A percentile compares a stretch with the other conserved stretches of the same genome.
phyloP scores from a whole-genome alignment of 2,888 invertebrate species.

The Corbicula japonica region DNA sequence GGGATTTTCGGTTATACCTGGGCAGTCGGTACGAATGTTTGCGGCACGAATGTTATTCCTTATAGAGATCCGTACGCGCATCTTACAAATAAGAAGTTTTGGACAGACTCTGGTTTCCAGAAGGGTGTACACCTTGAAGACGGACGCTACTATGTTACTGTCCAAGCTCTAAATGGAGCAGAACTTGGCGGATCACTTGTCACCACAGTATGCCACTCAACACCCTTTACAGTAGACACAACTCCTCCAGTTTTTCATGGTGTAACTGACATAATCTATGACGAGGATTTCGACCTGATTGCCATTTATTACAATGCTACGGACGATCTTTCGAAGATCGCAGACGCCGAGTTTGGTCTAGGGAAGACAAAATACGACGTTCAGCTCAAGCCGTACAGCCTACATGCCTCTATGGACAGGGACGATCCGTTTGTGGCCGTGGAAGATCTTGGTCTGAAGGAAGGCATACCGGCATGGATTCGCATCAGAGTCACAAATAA shows the following conservation, averaged over 20 bases:
- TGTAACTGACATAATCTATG: slow-evolving; percentile 73
- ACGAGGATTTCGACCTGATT: slow-evolving; percentile 75
- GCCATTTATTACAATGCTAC: slow-evolving; percentile 72
- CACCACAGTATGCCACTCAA: slow-evolving; percentile 76
- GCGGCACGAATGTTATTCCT: slow-evolving; percentile 68
- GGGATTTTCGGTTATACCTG: slow-evolving; percentile 77
- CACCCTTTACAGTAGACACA: slow-evolving; percentile 75
- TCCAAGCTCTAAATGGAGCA: slow-evolving; percentile 73
- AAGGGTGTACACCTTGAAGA: slow-evolving; percentile 72
- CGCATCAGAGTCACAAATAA: slow-evolving; percentile 73
- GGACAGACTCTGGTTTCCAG: slow-evolving; percentile 76
- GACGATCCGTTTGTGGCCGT: slow-evolving; percentile 69
- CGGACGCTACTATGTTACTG: slow-evolving; percentile 76
- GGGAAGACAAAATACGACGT: slow-evolving; percentile 77
- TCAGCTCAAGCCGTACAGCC: slow-evolving; percentile 65
- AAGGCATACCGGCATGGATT: slow-evolving; percentile 78
- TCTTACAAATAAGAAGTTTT: slow-evolving; percentile 69
- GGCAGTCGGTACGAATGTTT: slow-evolving; percentile 72
- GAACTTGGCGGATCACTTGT: slow-evolving; percentile 75
- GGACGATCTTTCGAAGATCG: slow-evolving; percentile 69
- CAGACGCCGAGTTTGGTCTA: slow-evolving; percentile 74
- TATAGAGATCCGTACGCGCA: slow-evolving; percentile 74
- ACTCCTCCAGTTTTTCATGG: slow-evolving; percentile 70
- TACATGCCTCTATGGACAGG: slow-evolving; percentile 64
- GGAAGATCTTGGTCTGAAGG: slow-evolving; percentile 72